Evolutionary conservation across 2,888 invertebrate genomes (phyloP), one percentile per base, ranked within the genome.

Genomic region (Netelia melanura): DNA sequence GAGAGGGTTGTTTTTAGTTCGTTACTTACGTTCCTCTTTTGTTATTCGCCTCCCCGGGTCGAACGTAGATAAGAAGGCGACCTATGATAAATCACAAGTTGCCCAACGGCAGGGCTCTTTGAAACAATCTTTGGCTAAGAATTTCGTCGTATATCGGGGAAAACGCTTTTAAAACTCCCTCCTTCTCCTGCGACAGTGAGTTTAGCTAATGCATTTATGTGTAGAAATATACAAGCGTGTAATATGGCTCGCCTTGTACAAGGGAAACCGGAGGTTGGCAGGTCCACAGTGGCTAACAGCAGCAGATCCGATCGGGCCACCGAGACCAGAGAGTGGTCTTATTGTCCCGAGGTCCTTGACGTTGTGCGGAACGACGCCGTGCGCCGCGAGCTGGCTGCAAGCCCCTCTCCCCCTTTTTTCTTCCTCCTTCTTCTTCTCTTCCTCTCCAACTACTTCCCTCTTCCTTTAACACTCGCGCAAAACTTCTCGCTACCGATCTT

Each of bases 331-430:
- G 81, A 77, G 84, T 89, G 83, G 87, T 89, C 88, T 91, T 90
- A 90, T 91, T 89, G 90, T 90, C 89, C 85, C 62, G 81, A 85
- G 89, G 87, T 90, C 87, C 89, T 90, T 89, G 90, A 89, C 89
- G 87, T 79, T 87, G 77, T 83, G 77, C 78, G 78, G 78, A 81
- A 85, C 84, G 84, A 81, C 70, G 84, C 76, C 65, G 74, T 70
- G 61, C 65, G 58, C 77, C 62, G 74, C 81, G 81, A 71, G 76
- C 85, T 71, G 52, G 54, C 76, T 79, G 58, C 67, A 44, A 21
- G 21, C 21, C 64, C 64, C 43, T 65, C 62, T 48, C 58, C 58
- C 43, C 58, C 62, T 64, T 75, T 75, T 78, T 74, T 75, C 48
- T 65, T 71, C 14, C 61, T 48, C 68, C 43, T 17, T 38, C 71